Base-by-base conservation (phyloP, 2,888 invertebrate species). In the Lordiphosa fenestrarum region DNA sequence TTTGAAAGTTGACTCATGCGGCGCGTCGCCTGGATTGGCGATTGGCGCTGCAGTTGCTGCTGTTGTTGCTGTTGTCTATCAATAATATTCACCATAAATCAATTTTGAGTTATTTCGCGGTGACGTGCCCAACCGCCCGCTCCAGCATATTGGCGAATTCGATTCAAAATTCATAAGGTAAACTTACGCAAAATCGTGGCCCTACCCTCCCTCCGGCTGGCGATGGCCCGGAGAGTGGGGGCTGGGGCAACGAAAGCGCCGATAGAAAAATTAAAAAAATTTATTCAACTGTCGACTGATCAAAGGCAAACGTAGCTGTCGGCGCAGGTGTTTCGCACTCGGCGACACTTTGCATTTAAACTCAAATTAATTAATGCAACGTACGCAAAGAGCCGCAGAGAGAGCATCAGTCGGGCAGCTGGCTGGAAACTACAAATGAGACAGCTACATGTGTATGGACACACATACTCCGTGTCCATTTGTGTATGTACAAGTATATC, bases 251-350 rank as follows among this genome's bases (percentile, higher is more conserved):
- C 25, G 25, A 25, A 25, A 25, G 7, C 55, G 61, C 67, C 75
- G 72, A 77, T 77, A 67, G 84, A 60, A 56, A 77, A 80, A 82
- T 82, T 82, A 75, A 61, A 84, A 78, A 70, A 80, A 82, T 83
- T 70, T 82, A 78, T 80, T 72, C 85, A 84, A 72, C 80, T 85
- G 85, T 78, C 76, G 70, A 66, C 59, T 80, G 80, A 80, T 85
- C 80, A 80, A 80, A 85, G 80, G 72, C 68, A 72, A 51, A 60
- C 50, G 30, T 76, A 59, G 66, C 83, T 83, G 80, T 83, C 80
- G 71, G 60, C 85, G 85, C 80, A 80, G 80, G 85, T 80, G 80
- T 80, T 80, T 80, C 73, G 83, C 83, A 83, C 80, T 82, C 80
- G 80, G 83, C 75, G 75, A 84, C 85, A 72, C 83, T 84, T 77